Percentiles rank a stretch among this genome's conserved stretches.
These are phyloP conservation scores for Varanus salvator DNA, from an alignment of 2,113 vertebrate species.

Conservation along the genomic window DNA sequence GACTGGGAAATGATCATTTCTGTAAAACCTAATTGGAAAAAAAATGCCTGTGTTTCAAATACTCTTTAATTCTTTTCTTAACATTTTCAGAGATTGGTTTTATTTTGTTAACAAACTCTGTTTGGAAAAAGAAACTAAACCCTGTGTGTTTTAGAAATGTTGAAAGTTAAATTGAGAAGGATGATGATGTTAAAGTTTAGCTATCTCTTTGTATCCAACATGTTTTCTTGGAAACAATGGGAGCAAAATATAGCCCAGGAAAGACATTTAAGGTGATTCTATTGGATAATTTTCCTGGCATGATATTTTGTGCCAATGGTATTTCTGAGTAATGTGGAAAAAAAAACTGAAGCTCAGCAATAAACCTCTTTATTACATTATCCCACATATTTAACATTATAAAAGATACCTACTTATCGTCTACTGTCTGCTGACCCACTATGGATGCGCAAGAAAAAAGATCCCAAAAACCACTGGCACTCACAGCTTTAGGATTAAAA, in stretches of 20 bases:
- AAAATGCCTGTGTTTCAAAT: background rate
- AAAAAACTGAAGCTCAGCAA: constrained; percentile 23
- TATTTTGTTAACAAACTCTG: background rate
- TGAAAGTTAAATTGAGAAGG: too few species aligned
- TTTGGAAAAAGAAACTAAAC: background rate
- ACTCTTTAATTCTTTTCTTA: background rate
- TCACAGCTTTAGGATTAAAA: constrained; percentile 56
- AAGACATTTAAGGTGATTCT: constrained; percentile 30
- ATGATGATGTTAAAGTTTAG: background rate
- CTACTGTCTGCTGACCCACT: constrained; percentile 43
- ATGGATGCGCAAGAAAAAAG: background rate
- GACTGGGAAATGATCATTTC: background rate
- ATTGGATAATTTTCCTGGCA: background rate
- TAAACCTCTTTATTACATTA: constrained; percentile 27
- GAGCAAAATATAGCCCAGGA: background rate
- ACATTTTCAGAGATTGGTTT: background rate
- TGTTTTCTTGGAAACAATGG: background rate
- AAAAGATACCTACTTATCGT: constrained; percentile 32
- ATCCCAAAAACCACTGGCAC: constrained; percentile 36
- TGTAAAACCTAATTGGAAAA: background rate
- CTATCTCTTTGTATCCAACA: background rate
- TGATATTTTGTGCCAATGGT: background rate
- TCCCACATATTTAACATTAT: constrained; percentile 49
- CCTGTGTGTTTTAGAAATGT: background rate
- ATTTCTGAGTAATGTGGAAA: background rate